Evolutionary conservation across 2,888 invertebrate genomes (phyloP).

Genomic region (Ennomos erosarius): DNA sequence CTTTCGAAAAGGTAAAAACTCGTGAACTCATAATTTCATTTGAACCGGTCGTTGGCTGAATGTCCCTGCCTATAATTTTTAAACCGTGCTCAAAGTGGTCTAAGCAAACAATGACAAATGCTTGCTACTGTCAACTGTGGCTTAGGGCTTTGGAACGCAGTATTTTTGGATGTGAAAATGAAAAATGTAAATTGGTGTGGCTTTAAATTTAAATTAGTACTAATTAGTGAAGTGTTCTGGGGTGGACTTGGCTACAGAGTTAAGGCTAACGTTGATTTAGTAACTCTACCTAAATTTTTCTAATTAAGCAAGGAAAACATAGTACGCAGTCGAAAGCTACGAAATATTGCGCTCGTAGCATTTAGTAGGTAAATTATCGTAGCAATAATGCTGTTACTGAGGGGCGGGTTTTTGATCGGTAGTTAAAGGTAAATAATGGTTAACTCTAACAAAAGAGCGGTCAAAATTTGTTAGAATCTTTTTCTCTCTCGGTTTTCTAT

Average conservation of each 20-base stretch:
- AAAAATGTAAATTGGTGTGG: conserved; percentile 50
- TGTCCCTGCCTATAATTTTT: conserved; percentile 15
- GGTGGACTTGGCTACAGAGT: conserved; percentile 15
- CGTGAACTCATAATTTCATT: conserved; percentile 1
- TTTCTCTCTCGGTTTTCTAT: too few relatives aligned
- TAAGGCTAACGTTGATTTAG: conserved; percentile 16
- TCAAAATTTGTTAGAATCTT: too few relatives aligned
- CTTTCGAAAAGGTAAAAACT: neutral
- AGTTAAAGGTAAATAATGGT: too few relatives aligned
- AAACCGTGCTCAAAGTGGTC: conserved; percentile 11
- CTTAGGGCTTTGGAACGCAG: neutral
- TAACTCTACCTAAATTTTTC: too few relatives aligned
- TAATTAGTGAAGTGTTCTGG: conserved; percentile 54
- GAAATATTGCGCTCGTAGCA: too few relatives aligned
- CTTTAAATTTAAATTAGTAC: conserved; percentile 58
- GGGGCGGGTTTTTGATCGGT: too few relatives aligned
- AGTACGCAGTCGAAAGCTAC: too few relatives aligned
- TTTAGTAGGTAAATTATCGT: too few relatives aligned
- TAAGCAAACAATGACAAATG: conserved; percentile 36
- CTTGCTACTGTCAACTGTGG: conserved; percentile 1
- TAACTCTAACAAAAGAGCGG: too few relatives aligned
- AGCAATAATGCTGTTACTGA: too few relatives aligned
- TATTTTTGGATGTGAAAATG: conserved; percentile 30
- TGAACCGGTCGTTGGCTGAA: conserved; percentile 13
- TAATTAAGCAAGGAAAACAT: too few relatives aligned